phyloP scores from a whole-genome alignment of 2,113 vertebrate species.

The Microcebus murinus region DNA sequence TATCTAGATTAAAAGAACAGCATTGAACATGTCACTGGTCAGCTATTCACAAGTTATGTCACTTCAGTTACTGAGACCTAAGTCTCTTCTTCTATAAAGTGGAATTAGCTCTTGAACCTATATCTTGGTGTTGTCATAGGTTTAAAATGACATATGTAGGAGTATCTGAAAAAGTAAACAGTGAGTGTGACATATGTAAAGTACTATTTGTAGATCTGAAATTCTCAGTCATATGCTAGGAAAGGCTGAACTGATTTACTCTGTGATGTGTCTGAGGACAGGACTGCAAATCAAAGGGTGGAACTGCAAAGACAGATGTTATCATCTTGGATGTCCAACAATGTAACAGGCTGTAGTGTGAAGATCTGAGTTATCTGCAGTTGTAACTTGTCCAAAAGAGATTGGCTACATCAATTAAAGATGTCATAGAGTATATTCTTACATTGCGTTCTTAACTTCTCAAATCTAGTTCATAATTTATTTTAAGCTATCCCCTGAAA shows the following conservation, averaged over 20 bases:
- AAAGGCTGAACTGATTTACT: neutral
- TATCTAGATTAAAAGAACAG: neutral
- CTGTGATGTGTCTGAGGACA: neutral
- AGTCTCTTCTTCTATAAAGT: neutral
- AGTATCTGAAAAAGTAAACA: neutral
- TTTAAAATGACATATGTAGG: neutral
- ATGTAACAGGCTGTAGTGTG: neutral
- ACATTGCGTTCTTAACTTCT: neutral
- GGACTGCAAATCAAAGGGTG: neutral
- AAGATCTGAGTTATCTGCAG: neutral
- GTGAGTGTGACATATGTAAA: neutral
- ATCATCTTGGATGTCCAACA: neutral
- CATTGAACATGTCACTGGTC: neutral
- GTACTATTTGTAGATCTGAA: neutral
- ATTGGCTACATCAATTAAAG: neutral
- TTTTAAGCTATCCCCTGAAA: constrained; percentile 2
- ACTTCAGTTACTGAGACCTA: neutral
- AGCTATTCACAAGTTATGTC: neutral
- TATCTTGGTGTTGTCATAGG: neutral
- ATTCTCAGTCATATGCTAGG: neutral
- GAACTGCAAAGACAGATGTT: neutral
- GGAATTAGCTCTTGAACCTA: neutral
- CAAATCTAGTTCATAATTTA: constrained; percentile 15
- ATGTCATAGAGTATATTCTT: neutral
- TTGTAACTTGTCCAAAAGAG: neutral